Conservation (phyloP, 1,140 invertebrate species). For the Planococcus citri region DNA sequence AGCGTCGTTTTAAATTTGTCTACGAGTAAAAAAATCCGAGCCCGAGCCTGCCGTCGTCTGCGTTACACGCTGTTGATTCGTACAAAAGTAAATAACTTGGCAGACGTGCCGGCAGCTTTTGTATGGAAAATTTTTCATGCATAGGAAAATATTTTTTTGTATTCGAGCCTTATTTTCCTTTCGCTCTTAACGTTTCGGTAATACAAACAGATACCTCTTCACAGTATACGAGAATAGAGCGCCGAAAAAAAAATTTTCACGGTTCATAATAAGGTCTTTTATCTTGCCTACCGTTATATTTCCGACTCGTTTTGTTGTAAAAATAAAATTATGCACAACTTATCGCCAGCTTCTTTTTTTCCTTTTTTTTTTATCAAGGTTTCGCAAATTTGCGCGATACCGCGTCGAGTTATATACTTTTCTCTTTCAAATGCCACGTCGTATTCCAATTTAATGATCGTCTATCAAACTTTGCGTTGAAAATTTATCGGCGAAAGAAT, state of each 20-base stretch:
- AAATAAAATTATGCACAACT: too few species aligned
- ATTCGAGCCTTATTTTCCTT: neutral
- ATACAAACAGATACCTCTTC: neutral
- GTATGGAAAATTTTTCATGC: neutral
- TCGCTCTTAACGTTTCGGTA: neutral
- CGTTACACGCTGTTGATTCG: slow-evolving; percentile 1
- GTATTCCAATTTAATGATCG: too few species aligned
- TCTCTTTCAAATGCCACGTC: too few species aligned
- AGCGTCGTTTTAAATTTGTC: neutral
- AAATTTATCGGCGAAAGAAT: too few species aligned
- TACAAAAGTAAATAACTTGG: neutral
- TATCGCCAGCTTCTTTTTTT: too few species aligned
- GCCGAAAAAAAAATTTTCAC: neutral
- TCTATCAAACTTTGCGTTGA: too few species aligned
- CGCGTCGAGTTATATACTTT: too few species aligned
- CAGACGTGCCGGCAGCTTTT: neutral
- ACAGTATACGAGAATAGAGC: too few species aligned
- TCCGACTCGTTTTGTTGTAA: too few species aligned
- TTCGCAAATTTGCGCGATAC: too few species aligned
- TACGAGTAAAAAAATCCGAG: neutral
- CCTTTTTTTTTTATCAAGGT: too few species aligned
- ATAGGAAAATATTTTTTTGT: slow-evolving; percentile 7
- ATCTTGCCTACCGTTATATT: neutral
- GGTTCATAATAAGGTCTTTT: neutral
- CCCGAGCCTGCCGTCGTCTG: neutral